Base-by-base conservation (phyloP, 1,140 invertebrate genomes). In the Drosophila mojavensis region DNA sequence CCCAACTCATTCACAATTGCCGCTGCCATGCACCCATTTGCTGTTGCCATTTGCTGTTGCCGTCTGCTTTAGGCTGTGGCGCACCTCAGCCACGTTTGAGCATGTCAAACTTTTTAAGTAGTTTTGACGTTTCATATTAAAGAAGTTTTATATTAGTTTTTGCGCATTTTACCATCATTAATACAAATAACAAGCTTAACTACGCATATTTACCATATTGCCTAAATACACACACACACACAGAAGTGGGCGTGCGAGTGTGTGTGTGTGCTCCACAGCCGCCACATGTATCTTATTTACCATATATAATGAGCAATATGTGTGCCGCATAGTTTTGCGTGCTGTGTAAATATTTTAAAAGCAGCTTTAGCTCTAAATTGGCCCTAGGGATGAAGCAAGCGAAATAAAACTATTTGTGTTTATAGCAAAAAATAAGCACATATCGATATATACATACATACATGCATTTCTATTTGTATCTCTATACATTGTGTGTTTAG, bases 121-220 rank as follows among this genome's bases (percentile, higher is more conserved):
- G 84, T 89, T 88, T 78, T 88, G 77, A 89, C 80, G 84, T 86
- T 86, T 88, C 84, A 86, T 89, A 86, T 86, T 88, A 86, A 83
- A 85, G 73, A 86, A 86, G 83, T 86, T 86, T 88, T 75, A 60
- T 83, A 86, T 86, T 86, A 89, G 83, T 88, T 86, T 75, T 89
- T 86, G 83, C 79, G 66, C 83, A 88, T 85, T 85, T 86, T 64
- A 64, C 58, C 77, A 79, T 89, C 79, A 75, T 86, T 86, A 88
- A 88, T 86, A 88, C 82, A 88, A 86, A 86, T 86, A 86, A 61
- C 62, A 70, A 88, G 54, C 83, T 77, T 66, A 79, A 73, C 79
- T 82, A 62, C 54, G 82, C 65, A 78, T 85, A 84, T 81, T 81
- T 81, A 61, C 43, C 63, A 67, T 63, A 58, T 69, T 64, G 15